Evolutionary conservation across 1,140 invertebrate species (phyloP), one percentile per base, ranked within the genome.

Genomic region (Dinoponera quadriceps): DNA sequence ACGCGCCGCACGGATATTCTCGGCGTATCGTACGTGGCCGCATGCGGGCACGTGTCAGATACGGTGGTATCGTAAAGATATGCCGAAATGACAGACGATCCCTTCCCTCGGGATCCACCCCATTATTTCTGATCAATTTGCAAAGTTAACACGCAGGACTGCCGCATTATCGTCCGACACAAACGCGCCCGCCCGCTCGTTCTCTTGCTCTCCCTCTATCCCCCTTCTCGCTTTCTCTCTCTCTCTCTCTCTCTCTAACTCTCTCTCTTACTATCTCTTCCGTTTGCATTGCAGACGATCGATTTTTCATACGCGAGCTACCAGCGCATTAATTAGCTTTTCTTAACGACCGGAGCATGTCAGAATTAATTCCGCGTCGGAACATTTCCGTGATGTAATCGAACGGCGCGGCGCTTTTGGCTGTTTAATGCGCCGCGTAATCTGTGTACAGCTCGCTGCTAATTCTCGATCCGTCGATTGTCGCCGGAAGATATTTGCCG

Each of bases 111-210:
- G 57, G 57, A 82, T 73, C 55, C 78, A 73, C 38, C 78, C 78
- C 55, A 51, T 81, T 81, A 73, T 73, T 73, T 49, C 38, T 57
- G 29, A 82, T 73, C 68, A 62, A 62, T 82, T 82, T 62, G 57
- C 78, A 27, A 59, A 69, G 63, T 77, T 51, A 44, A 54, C 16
- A 13, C 9, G 38, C 11, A 59, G 44, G 55, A 44, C 29, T 33
- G 22, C 25, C 11, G 54, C 69, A 55, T 20, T 75, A 75, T 63
- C 73, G 14, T 11, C 14, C 55, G n/a, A 44, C 54, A 55, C 55
- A 33, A 62, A 20, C 13, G 29, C 18, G 51, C 25, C 14, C 49
- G 49, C 54, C 5, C 29, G 2, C 2, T 33, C 29, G 2, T 5
- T 33, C 5, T 33, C 29, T 33, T 5, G 2, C 29, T 33, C 29